These are phyloP conservation scores for Danio tinwini DNA, from an alignment of 2,797 vertebrate genomes.

Conservation along the genomic window DNA sequence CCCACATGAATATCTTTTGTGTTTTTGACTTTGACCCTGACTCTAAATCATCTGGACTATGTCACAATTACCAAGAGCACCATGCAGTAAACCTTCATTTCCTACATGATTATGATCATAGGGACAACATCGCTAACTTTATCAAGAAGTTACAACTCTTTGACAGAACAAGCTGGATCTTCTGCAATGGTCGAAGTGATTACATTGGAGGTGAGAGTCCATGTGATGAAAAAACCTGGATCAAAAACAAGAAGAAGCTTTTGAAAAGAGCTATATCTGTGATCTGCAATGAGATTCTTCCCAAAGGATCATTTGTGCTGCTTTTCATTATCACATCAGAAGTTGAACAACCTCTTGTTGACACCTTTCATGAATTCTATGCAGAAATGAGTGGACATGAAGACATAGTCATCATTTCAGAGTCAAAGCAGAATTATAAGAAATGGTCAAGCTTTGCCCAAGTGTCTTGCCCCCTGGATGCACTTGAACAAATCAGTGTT, in stretches of 20 bases:
- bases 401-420: conserved; percentile 82
- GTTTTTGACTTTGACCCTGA: conserved; percentile 86
- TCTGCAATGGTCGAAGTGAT: conserved; percentile 83
- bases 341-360: conserved; percentile 80
- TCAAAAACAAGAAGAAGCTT: conserved; percentile 78
- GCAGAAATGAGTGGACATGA: conserved; percentile 83
- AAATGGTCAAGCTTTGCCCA: conserved; percentile 82
- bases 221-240: conserved; percentile 84
- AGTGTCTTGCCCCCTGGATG: conserved; percentile 72
- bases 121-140: conserved; percentile 66
- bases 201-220: conserved; percentile 75
- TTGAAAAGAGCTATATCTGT: conserved; percentile 77
- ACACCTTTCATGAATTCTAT: conserved; percentile 84
- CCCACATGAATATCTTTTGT: conserved; percentile 81
- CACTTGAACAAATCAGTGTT: conserved; percentile 72
- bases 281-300: conserved; percentile 83
- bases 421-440: conserved; percentile 73
- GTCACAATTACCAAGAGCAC: conserved; percentile 75
- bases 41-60: conserved; percentile 80
- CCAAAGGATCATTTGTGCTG: conserved; percentile 77
- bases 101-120: conserved; percentile 75
- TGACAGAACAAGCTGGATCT: conserved; percentile 85
- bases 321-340: conserved; percentile 81
- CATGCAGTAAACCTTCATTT: conserved; percentile 78
- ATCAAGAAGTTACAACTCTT: conserved; percentile 74